Percentiles rank a stretch among this genome's conserved stretches.
Evolutionary conservation across 2,113 vertebrate genomes (phyloP).

Genomic region (Vidua macroura): DNA sequence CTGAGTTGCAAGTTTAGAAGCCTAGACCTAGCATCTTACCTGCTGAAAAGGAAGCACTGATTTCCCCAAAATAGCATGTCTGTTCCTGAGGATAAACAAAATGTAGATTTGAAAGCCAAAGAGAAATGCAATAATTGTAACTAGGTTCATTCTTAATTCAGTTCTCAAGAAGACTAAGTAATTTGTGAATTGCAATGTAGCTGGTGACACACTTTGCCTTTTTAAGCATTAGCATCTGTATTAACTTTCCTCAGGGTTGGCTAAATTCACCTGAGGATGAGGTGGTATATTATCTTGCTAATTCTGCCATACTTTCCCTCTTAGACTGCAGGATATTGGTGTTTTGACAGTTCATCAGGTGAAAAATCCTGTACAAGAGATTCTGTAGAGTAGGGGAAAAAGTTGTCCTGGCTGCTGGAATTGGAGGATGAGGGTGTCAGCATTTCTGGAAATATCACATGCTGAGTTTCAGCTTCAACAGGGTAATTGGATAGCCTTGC

Average conservation of each 20-base stretch:
- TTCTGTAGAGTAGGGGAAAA: neutral
- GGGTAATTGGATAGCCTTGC: neutral
- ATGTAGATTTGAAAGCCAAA: constrained; percentile 27
- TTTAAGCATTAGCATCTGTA: neutral
- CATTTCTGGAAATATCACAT: neutral
- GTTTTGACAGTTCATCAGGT: neutral
- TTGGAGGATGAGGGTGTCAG: neutral
- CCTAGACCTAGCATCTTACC: neutral
- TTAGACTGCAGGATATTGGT: neutral
- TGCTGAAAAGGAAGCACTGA: neutral
- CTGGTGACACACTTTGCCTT: neutral
- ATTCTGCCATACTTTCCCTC: neutral
- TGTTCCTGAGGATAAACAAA: neutral
- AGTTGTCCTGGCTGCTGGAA: neutral
- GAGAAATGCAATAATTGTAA: neutral
- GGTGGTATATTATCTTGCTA: neutral
- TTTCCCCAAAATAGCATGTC: neutral
- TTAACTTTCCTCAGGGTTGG: neutral
- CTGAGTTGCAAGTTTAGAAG: neutral
- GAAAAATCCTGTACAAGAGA: neutral
- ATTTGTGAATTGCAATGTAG: neutral
- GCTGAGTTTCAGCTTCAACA: neutral
- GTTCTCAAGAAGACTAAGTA: neutral
- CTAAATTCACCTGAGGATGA: neutral
- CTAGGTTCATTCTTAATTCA: neutral